Conservation (phyloP, 2,888 invertebrate genomes). For the Timandra comae region DNA sequence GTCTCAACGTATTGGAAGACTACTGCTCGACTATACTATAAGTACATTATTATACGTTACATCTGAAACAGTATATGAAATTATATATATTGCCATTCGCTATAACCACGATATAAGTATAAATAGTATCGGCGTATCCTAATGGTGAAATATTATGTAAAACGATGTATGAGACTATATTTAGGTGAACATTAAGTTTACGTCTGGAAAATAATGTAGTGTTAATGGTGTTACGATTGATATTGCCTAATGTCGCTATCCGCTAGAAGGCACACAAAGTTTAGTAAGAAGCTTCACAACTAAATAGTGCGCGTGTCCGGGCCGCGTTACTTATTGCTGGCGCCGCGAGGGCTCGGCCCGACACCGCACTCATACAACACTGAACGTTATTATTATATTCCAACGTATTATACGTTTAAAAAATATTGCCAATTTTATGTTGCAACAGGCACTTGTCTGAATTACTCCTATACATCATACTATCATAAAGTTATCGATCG, state of each 20-base stretch:
- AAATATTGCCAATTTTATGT: conserved; percentile 75
- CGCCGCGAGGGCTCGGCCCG: conserved; percentile 19
- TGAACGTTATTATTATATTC: conserved; percentile 50
- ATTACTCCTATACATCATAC: conserved; percentile 73
- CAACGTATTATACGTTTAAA: conserved; percentile 62
- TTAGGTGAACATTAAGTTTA: conserved; percentile 33
- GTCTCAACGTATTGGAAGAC: conserved; percentile 74
- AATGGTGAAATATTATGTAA: conserved; percentile 44
- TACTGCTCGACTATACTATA: conserved; percentile 72
- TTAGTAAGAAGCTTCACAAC: conserved; percentile 75
- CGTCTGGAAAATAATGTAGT: conserved; percentile 43
- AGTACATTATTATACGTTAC: conserved; percentile 52
- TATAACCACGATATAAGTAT: conserved; percentile 37
- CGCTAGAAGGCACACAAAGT: conserved; percentile 77
- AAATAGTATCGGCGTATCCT: conserved; percentile 47
- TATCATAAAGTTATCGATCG: conserved; percentile 61
- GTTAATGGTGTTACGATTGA: conserved; percentile 58
- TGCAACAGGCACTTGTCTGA: conserved; percentile 76
- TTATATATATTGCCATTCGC: conserved; percentile 31
- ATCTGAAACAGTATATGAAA: conserved; percentile 57
- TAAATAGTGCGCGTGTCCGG: too few species aligned
- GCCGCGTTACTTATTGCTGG: too few species aligned
- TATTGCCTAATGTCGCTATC: conserved; percentile 72
- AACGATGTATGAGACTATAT: conserved; percentile 41
- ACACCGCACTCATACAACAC: conserved; percentile 28